Conservation (phyloP, 2,113 vertebrate species). For the Neomonachus schauinslandi region DNA sequence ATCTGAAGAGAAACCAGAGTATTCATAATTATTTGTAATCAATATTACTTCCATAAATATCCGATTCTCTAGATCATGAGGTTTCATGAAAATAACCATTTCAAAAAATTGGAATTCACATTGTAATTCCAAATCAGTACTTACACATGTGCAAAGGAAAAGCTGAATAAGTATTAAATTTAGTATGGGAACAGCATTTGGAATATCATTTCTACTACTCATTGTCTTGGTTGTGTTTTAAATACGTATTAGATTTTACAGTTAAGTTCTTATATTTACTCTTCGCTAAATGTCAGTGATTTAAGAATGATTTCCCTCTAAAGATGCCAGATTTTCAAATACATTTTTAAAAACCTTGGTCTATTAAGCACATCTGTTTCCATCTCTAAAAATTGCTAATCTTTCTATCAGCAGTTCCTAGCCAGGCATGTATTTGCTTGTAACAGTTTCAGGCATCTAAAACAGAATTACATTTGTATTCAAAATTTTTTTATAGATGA, state of each 20-base stretch:
- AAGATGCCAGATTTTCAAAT: constrained; percentile 31
- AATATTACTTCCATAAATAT: neutral
- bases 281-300: constrained; percentile 37
- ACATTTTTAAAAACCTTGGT: neutral
- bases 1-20: too few relatives aligned
- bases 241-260: constrained; percentile 36
- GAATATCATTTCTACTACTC: neutral
- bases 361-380: constrained; percentile 39
- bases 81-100: constrained; percentile 25
- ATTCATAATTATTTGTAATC: constrained; percentile 9
- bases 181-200: neutral
- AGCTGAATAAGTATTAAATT: neutral
- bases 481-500: neutral
- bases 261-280: constrained; percentile 22
- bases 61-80: neutral
- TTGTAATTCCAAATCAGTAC: constrained; percentile 55
- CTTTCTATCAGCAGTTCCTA: constrained; percentile 30
- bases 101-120: neutral
- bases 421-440: neutral
- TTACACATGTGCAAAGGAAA: constrained; percentile 11
- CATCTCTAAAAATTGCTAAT: constrained; percentile 31
- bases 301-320: constrained; percentile 46
- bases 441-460: constrained; percentile 8
- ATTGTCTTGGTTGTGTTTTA: constrained; percentile 27
- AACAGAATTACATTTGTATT: neutral